Conservation (phyloP, 2,113 vertebrate species). For the Caranx ignobilis region DNA sequence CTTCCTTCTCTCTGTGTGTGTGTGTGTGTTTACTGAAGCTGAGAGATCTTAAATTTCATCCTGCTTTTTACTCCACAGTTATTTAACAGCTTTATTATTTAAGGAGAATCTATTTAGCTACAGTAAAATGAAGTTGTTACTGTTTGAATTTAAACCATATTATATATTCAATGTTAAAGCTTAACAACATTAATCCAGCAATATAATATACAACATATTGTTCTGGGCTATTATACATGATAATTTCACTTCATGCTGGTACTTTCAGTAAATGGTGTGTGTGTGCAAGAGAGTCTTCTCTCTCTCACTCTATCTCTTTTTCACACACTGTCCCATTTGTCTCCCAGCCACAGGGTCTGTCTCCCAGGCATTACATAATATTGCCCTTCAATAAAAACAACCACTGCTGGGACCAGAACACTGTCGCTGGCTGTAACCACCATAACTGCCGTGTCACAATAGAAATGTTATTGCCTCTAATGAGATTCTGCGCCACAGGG, state of each 20-base stretch:
- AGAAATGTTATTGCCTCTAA: slow-evolving; percentile 33
- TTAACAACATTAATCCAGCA: too few species aligned
- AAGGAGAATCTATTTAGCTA: too few species aligned
- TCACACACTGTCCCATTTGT: not conserved
- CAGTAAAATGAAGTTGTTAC: too few species aligned
- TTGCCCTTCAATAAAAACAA: slow-evolving; percentile 43
- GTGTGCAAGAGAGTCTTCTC: not conserved
- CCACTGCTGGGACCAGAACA: slow-evolving; percentile 1
- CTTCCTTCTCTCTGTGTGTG: slow-evolving; percentile 2
- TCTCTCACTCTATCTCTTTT: not conserved
- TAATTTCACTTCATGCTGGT: too few species aligned
- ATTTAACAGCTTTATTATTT: too few species aligned
- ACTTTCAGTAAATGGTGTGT: too few species aligned
- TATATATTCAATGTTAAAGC: too few species aligned
- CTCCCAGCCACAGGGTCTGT: slow-evolving; percentile 8
- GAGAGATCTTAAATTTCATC: not conserved
- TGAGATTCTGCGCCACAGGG: slow-evolving; percentile 25
- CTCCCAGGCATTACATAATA: slow-evolving; percentile 52
- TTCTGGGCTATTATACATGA: too few species aligned
- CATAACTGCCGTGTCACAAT: slow-evolving; percentile 8
- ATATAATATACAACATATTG: too few species aligned
- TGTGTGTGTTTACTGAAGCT: too few species aligned
- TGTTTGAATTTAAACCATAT: too few species aligned
- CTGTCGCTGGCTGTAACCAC: slow-evolving; percentile 5
- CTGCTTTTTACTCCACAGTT: not conserved